Conservation (phyloP, 1,140 invertebrate species). For the Spodoptera frugiperda region DNA sequence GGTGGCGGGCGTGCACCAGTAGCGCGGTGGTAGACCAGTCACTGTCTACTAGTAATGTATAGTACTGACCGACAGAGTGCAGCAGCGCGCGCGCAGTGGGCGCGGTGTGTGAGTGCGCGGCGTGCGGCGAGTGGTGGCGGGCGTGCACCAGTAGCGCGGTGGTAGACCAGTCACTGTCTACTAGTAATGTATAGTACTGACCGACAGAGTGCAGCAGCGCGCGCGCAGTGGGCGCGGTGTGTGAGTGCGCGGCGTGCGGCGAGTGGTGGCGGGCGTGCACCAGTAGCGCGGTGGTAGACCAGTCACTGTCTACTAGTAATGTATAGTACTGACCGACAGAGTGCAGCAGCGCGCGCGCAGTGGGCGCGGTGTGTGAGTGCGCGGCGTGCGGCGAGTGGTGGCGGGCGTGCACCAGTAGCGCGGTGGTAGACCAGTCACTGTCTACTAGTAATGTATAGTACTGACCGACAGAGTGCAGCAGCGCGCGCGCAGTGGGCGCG, state of each 20-base stretch:
- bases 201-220: slow-evolving; percentile 92
- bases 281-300: slow-evolving; percentile 95
- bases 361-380: slow-evolving; percentile 53
- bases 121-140: slow-evolving; percentile 75
- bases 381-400: slow-evolving; percentile 68
- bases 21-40: slow-evolving; percentile 97
- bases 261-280: slow-evolving; percentile 90
- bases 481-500: slow-evolving; percentile 81
- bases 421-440: too few relatives aligned
- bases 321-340: slow-evolving; percentile 87
- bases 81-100: slow-evolving; percentile 88
- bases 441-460: too few relatives aligned
- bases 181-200: slow-evolving; percentile 65
- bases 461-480: slow-evolving; percentile 92
- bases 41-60: too few relatives aligned
- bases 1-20: slow-evolving; percentile 91
- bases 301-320: too few relatives aligned
- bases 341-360: slow-evolving; percentile 89
- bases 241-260: slow-evolving; percentile 40
- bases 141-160: slow-evolving; percentile 96
- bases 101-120: slow-evolving; percentile 46
- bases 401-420: slow-evolving; percentile 93
- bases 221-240: slow-evolving; percentile 71
- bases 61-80: slow-evolving; percentile 90
- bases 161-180: too few relatives aligned